Conservation (phyloP, 1,140 invertebrate genomes). For the Zaprionus ornatus region DNA sequence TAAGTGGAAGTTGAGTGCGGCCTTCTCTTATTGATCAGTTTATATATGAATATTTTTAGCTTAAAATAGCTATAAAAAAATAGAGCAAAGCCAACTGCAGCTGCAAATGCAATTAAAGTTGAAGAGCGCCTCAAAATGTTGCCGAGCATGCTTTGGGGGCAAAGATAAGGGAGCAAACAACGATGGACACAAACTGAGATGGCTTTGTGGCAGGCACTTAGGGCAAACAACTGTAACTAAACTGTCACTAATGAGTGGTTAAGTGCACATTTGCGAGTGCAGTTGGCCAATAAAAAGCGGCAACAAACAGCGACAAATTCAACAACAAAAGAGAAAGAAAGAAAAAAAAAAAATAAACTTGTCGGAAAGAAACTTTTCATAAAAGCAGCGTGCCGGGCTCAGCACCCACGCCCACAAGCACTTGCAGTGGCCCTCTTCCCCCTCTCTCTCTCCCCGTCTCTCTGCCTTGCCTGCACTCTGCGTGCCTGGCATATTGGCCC, state of each 20-base stretch:
- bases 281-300: slow-evolving; percentile 58
- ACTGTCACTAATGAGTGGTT: slow-evolving; percentile 69
- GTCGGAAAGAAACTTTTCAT: slow-evolving; percentile 66
- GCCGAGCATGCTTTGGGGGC: not conserved
- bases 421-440: not conserved
- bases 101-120: not conserved
- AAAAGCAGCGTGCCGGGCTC: slow-evolving; percentile 35
- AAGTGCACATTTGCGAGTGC: slow-evolving; percentile 66
- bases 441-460: not conserved
- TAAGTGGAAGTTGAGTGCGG: not conserved
- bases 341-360: slow-evolving; percentile 54
- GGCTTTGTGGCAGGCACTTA: slow-evolving; percentile 6
- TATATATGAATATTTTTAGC: not conserved
- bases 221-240: slow-evolving; percentile 52
- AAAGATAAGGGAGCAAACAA: not conserved
- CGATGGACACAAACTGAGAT: not conserved
- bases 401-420: not conserved
- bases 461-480: slow-evolving; percentile 7
- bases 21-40: not conserved
- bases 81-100: not conserved
- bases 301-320: slow-evolving; percentile 19
- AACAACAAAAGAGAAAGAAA: slow-evolving; percentile 35
- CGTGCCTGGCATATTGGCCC: slow-evolving; percentile 72
- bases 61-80: not conserved
- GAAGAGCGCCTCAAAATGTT: not conserved